Evolutionary conservation across 2,888 invertebrate species (phyloP).

Genomic region (Leptodirus hochenwartii): DNA sequence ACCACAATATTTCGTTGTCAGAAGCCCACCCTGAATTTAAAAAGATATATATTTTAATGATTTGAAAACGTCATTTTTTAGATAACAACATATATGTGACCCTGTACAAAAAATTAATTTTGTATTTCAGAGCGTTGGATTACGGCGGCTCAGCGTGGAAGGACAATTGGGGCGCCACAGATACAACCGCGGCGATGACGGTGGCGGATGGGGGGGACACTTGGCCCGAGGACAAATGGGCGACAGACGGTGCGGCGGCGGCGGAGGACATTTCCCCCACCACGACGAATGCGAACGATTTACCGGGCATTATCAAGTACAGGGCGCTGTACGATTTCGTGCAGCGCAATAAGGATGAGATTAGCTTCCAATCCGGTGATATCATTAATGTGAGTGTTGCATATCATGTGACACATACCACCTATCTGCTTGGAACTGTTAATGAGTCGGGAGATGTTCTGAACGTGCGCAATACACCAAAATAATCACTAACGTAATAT

Average conservation of each 20-base stretch:
- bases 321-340: constrained; percentile 87
- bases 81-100: too few relatives aligned
- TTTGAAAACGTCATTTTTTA: too few relatives aligned
- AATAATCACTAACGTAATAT: too few relatives aligned
- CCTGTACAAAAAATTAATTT: too few relatives aligned
- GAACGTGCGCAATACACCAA: too few relatives aligned
- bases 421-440: too few relatives aligned
- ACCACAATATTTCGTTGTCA: too few relatives aligned
- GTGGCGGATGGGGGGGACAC: constrained; percentile 37
- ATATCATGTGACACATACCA: too few relatives aligned
- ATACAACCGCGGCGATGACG: constrained; percentile 21
- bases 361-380: constrained; percentile 87
- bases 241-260: constrained; percentile 17
- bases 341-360: constrained; percentile 81
- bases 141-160: constrained; percentile 23
- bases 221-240: constrained; percentile 31
- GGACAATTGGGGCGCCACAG: constrained; percentile 32
- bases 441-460: too few relatives aligned
- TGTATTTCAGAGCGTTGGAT: constrained; percentile 19
- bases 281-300: too few relatives aligned
- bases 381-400: constrained; percentile 60
- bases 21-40: too few relatives aligned
- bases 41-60: too few relatives aligned
- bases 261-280: constrained; percentile 18
- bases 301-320: constrained; percentile 46